Evolutionary conservation across 2,888 invertebrate genomes (phyloP), one percentile per base, ranked within the genome.

Genomic region (Beris chalybata): DNA sequence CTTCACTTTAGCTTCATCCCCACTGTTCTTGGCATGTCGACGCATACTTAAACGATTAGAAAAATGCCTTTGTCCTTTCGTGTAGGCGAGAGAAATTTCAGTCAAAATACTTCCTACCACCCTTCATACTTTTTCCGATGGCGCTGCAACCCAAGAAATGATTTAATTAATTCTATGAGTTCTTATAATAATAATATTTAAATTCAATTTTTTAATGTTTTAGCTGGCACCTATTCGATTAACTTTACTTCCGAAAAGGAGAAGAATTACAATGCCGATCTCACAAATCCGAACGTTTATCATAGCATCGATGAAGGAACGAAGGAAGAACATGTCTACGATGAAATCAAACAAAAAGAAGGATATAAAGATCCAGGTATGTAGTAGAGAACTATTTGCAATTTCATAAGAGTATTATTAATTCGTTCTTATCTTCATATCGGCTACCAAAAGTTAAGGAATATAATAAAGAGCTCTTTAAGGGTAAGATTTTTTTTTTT

Each of bases 341-440:
- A 93, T 77, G 94, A 94, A 80, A 93, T 95, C 71, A 92, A 93
- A 74, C 90, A 91, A 61, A 92, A 91, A 75, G 91, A 90, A 72
- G 86, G 85, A 65, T 78, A 74, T 69, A 87, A 86, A 70, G 84
- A 84, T 78, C 79, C 83, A 69, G 89, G 89, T 89, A 80, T 81
- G 81, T 78, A 22, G 4, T 32, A 61, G 11, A 15, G 12, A 55
- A 55, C 7, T 52, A 55, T 32, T n/a, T n/a, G 15, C 7, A 50
- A 13, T 12, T 47, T n/a, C 15, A 6, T 3, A 58, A 31, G 45
- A 11, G 6, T 22, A 43, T 52, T 9, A 6, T 52, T 38, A 30
- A 30, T n/a, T 29, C 11, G n/a, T 31, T 32, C 15, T 5, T 44
- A 4, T 48, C 13, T 58, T 45, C 11, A 6, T 59, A 47, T 48